Evolutionary conservation across 2,888 invertebrate genomes (phyloP).

Genomic region (Pterostichus madidus): DNA sequence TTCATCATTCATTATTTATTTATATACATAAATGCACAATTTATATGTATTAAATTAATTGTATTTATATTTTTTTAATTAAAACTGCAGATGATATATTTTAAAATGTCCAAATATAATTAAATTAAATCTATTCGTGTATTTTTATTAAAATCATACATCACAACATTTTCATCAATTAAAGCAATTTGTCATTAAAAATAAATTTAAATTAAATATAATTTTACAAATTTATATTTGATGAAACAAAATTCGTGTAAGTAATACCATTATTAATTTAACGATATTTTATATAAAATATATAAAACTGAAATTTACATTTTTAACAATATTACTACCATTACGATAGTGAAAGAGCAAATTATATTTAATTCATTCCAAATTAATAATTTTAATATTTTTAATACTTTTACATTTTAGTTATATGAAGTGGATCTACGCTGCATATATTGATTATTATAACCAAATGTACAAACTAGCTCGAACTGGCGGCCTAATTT

Average conservation of each 20-base stretch:
- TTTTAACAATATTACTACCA: background rate
- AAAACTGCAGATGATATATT: background rate
- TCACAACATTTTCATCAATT: slow-evolving; percentile 3
- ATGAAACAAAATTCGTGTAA: too few species aligned
- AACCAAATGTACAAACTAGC: too few species aligned
- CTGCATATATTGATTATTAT: background rate
- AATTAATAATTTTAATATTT: background rate
- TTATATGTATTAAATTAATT: too few species aligned
- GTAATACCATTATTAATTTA: too few species aligned
- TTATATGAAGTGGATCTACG: background rate
- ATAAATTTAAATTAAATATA: background rate
- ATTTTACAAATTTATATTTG: background rate
- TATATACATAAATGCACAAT: too few species aligned
- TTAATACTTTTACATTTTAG: background rate
- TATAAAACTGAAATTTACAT: background rate
- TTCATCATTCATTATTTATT: too few species aligned
- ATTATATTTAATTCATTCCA: background rate
- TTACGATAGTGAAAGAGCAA: background rate
- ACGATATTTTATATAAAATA: background rate
- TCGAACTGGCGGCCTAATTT: too few species aligned
- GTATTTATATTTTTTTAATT: too few species aligned
- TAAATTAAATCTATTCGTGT: background rate
- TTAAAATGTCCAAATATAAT: background rate
- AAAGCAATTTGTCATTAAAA: background rate
- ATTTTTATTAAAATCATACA: slow-evolving; percentile 7